phyloP scores from a whole-genome alignment of 1,140 invertebrate genomes.

The Linepithema humile region DNA sequence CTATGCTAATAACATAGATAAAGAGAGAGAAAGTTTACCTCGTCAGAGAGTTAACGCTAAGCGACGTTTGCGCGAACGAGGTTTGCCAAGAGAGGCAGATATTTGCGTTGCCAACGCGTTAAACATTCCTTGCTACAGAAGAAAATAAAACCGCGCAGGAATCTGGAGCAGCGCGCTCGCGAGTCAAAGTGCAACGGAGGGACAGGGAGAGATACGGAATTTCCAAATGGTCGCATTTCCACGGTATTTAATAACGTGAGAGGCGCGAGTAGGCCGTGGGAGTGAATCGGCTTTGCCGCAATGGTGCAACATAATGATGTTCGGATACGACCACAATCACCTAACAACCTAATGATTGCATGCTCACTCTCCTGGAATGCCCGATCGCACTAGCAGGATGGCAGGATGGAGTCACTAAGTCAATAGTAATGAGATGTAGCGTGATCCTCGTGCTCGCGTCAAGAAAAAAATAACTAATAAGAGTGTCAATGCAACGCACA shows the following conservation, averaged over 20 bases:
- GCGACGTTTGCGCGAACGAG: not conserved
- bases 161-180: constrained; percentile 3
- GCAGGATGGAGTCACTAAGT: constrained; percentile 10
- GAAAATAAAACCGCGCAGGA: not conserved
- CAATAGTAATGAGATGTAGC: constrained; percentile 47
- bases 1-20: not conserved
- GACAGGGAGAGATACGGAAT: constrained; percentile 51
- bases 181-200: constrained; percentile 11
- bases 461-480: constrained; percentile 25
- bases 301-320: constrained; percentile 66
- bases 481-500: constrained; percentile 31
- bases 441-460: constrained; percentile 11
- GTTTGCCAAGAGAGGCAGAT: not conserved
- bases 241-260: constrained; percentile 78
- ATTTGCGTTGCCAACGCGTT: not conserved
- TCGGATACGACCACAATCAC: constrained; percentile 63
- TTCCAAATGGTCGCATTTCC: constrained; percentile 71
- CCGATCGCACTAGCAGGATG: constrained; percentile 31
- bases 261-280: constrained; percentile 73
- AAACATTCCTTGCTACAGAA: not conserved
- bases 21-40: constrained; percentile 29
- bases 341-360: constrained; percentile 65
- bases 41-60: not conserved
- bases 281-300: constrained; percentile 71
- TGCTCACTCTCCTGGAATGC: constrained; percentile 59